Evolutionary conservation across 2,113 vertebrate genomes (phyloP).

Genomic region (Neomonachus schauinslandi): DNA sequence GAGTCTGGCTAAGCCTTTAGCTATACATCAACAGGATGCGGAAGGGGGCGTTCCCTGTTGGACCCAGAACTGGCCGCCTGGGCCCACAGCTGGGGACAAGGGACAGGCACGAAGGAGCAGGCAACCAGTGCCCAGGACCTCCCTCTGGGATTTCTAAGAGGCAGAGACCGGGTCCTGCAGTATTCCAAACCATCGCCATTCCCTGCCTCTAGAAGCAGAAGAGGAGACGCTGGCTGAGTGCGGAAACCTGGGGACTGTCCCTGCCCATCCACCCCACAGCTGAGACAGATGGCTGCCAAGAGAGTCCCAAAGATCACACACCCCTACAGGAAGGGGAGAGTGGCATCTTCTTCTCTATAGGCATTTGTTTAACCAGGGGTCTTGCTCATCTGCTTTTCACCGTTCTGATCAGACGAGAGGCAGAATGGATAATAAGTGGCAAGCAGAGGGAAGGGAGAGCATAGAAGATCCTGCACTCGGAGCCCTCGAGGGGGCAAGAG

Average conservation of each 20-base stretch:
- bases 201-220: neutral
- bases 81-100: neutral
- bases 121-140: neutral
- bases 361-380: neutral
- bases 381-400: neutral
- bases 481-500: neutral
- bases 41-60: neutral
- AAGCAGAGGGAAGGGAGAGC: neutral
- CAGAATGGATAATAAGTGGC: neutral
- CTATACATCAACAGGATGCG: neutral
- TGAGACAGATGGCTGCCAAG: neutral
- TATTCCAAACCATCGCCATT: neutral
- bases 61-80: neutral
- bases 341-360: neutral
- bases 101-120: neutral
- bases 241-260: neutral
- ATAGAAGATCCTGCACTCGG: accelerated
- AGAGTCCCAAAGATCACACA: neutral
- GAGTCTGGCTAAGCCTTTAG: neutral
- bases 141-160: too few species aligned
- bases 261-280: neutral
- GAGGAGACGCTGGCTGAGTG: neutral
- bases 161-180: neutral
- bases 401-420: neutral
- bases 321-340: neutral